A percentile compares a stretch with the other conserved stretches of the same genome.
phyloP scores from a whole-genome alignment of 2,888 invertebrate genomes.

The Mythimna lalbum region DNA sequence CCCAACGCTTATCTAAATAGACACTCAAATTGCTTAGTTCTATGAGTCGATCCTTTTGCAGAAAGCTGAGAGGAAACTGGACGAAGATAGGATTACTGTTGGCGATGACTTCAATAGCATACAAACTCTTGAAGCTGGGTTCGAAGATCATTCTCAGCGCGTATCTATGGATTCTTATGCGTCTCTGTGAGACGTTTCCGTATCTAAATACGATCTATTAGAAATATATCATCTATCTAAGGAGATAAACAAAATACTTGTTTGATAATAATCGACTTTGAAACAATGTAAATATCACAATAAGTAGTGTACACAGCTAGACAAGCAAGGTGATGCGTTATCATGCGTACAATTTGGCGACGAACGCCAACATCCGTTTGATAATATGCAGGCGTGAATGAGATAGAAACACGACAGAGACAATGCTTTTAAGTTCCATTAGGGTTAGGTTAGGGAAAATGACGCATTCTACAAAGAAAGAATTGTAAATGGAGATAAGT shows the following conservation, averaged over 20 bases:
- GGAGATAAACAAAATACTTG: too few relatives aligned
- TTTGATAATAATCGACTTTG: conserved; percentile 12
- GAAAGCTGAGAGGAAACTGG: not conserved
- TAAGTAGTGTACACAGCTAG: conserved; percentile 35
- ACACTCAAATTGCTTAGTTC: conserved; percentile 31
- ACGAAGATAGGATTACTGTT: not conserved
- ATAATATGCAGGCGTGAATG: conserved; percentile 53
- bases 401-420: conserved; percentile 23
- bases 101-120: too few relatives aligned
- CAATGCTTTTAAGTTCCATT: conserved; percentile 5
- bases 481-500: not conserved
- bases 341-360: conserved; percentile 37
- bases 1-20: conserved; percentile 35
- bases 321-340: conserved; percentile 55
- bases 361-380: conserved; percentile 57
- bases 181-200: not conserved
- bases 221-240: not conserved
- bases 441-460: conserved; percentile 8
- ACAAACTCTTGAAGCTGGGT: not conserved
- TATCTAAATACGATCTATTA: not conserved
- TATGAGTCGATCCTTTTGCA: not conserved
- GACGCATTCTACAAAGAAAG: not conserved
- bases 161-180: too few relatives aligned
- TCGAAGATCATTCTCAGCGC: not conserved
- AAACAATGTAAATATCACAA: conserved; percentile 38